Evolutionary conservation across 1,140 invertebrate species (phyloP).

Genomic region (Berghia stephanieae): DNA sequence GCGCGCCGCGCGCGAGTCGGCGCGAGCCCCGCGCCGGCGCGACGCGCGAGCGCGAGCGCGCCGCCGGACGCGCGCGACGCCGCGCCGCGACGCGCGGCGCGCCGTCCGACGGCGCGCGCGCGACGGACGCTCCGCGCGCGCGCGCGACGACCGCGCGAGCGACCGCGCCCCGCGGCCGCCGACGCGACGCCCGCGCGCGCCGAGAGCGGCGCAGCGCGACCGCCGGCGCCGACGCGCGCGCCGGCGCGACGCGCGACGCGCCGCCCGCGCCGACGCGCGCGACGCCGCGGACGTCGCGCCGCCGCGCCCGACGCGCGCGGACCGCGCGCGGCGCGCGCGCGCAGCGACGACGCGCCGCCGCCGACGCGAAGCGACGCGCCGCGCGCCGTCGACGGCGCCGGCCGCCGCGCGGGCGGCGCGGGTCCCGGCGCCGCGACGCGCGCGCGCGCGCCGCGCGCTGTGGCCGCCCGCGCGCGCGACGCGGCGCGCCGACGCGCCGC

Average conservation of each 20-base stretch:
- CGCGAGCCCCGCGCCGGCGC: not conserved
- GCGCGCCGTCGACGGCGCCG: not conserved
- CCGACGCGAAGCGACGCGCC: not conserved
- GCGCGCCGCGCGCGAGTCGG: not conserved
- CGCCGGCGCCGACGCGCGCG: not conserved
- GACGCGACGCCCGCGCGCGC: not conserved
- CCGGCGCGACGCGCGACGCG: not conserved
- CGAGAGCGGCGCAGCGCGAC: not conserved
- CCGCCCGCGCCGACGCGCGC: not conserved
- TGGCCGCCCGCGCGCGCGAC: constrained; percentile 26
- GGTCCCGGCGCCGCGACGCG: constrained; percentile 16
- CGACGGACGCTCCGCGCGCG: not conserved
- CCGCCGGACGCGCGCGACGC: not conserved
- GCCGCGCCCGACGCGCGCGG: not conserved
- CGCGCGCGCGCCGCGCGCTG: constrained; percentile 14
- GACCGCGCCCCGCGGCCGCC: not conserved
- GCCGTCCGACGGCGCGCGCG: not conserved
- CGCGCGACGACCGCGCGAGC: not conserved
- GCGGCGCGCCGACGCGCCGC: not conserved
- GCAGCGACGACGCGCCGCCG: not conserved
- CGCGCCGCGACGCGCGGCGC: not conserved
- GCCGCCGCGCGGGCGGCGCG: not conserved
- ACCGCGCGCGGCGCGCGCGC: not conserved
- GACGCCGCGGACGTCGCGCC: not conserved
- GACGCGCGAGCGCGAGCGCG: not conserved